A percentile compares a stretch with the other conserved stretches of the same genome.
Evolutionary conservation across 1,140 invertebrate genomes (phyloP).

Genomic region (Microvelia longipes): DNA sequence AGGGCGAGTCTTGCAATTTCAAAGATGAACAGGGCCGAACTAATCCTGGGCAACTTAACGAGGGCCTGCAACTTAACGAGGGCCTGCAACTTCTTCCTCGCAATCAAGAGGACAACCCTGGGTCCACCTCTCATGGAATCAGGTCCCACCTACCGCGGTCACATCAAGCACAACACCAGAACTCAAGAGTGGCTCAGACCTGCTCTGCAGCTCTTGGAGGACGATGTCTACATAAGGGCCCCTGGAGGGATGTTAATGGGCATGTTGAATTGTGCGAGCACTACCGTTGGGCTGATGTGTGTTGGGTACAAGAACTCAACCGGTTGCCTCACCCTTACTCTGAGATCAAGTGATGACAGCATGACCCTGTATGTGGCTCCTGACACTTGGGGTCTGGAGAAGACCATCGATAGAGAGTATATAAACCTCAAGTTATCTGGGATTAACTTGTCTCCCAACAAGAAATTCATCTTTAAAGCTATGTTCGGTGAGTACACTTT

Average conservation of each 20-base stretch:
- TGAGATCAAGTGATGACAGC: neutral
- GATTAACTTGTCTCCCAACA: neutral
- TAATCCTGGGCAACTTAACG: too few relatives aligned
- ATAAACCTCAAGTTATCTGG: neutral
- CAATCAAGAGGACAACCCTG: neutral
- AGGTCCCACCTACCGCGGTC: neutral
- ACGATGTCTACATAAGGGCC: neutral
- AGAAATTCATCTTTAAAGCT: neutral
- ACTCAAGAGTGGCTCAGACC: neutral
- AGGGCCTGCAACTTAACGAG: too few relatives aligned
- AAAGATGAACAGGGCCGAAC: neutral
- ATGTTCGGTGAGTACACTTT: neutral
- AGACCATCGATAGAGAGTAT: neutral
- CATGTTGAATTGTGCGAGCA: neutral
- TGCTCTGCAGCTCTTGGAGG: neutral
- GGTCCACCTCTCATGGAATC: neutral
- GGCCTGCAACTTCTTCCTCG: neutral
- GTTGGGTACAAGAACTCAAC: neutral
- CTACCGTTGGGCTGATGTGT: neutral
- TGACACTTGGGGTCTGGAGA: neutral
- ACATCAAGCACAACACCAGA: neutral
- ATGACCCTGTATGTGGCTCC: neutral
- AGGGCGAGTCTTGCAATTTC: neutral
- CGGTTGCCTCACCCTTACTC: neutral
- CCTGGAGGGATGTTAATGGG: constrained; percentile 3